A percentile compares a stretch with the other conserved stretches of the same genome.
phyloP scores from a whole-genome alignment of 1,140 invertebrate species.

The Zaprionus gabonicus region DNA sequence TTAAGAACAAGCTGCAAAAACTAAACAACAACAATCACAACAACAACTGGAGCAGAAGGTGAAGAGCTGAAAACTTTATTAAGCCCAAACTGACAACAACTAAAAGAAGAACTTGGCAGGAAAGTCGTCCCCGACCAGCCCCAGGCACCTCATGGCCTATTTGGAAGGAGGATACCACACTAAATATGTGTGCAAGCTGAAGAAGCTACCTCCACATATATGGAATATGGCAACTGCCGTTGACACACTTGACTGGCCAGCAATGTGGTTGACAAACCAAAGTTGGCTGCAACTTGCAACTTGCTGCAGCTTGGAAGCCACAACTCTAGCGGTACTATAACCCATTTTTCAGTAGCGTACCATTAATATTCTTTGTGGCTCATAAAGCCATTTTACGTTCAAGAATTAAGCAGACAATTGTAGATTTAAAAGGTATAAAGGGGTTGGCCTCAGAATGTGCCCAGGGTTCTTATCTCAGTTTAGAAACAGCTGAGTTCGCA shows the following conservation, averaged over 20 bases:
- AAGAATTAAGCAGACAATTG: background rate
- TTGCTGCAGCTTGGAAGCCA: conserved; percentile 1
- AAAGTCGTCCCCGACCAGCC: conserved; percentile 30
- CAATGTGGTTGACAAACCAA: conserved; percentile 32
- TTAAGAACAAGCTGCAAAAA: conserved; percentile 9
- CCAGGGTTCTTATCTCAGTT: background rate
- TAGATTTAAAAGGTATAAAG: background rate
- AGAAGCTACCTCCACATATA: conserved; percentile 35
- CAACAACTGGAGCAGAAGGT: background rate
- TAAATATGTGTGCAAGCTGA: conserved; percentile 27
- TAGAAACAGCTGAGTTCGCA: background rate
- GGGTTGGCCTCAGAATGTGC: background rate
- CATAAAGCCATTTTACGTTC: background rate
- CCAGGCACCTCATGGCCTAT: conserved; percentile 22
- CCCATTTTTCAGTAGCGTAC: conserved; percentile 22
- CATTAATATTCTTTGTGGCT: conserved; percentile 3
- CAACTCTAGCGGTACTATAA: conserved; percentile 41
- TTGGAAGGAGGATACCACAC: conserved; percentile 35
- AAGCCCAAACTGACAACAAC: conserved; percentile 15
- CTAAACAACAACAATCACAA: background rate
- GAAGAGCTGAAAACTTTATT: conserved; percentile 22
- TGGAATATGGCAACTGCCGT: conserved; percentile 39
- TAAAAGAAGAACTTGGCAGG: conserved; percentile 6
- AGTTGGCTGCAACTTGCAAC: conserved; percentile 31
- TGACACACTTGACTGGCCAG: conserved; percentile 41